Evolutionary conservation across 2,113 vertebrate species (phyloP).

Genomic region (Podilymbus podiceps): DNA sequence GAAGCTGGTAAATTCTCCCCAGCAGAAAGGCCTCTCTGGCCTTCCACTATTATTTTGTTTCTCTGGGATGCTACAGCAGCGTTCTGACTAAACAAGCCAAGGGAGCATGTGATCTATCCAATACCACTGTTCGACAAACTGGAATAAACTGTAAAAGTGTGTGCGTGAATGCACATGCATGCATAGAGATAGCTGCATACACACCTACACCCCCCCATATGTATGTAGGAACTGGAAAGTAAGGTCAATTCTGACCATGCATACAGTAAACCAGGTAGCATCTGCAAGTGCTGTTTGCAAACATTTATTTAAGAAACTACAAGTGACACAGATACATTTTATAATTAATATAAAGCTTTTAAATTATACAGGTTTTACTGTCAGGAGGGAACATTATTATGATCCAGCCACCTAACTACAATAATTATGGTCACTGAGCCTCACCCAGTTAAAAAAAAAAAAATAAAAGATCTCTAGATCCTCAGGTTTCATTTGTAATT

Average conservation of each 20-base stretch:
- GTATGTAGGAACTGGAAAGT: neutral
- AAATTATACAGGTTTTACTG: neutral
- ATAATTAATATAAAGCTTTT: neutral
- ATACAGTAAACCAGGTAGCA: neutral
- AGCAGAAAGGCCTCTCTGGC: neutral
- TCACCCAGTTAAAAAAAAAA: neutral
- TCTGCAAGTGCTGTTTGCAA: neutral
- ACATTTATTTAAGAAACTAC: neutral
- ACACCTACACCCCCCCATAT: neutral
- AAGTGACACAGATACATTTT: neutral
- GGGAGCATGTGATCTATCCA: neutral
- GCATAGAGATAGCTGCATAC: fast-evolving
- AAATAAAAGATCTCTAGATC: neutral
- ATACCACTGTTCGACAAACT: neutral
- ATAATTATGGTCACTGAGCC: neutral
- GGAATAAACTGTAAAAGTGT: neutral
- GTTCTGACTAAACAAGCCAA: neutral
- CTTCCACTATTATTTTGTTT: neutral
- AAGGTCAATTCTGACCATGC: neutral
- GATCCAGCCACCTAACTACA: neutral
- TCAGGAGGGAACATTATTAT: neutral
- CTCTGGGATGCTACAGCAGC: neutral
- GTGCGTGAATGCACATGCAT: too few species aligned
- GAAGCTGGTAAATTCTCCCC: neutral
- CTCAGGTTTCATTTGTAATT: neutral